Evolutionary conservation across 2,113 vertebrate species (phyloP), one percentile per base, ranked within the genome.

Genomic region (Dipodomys ordii): DNA sequence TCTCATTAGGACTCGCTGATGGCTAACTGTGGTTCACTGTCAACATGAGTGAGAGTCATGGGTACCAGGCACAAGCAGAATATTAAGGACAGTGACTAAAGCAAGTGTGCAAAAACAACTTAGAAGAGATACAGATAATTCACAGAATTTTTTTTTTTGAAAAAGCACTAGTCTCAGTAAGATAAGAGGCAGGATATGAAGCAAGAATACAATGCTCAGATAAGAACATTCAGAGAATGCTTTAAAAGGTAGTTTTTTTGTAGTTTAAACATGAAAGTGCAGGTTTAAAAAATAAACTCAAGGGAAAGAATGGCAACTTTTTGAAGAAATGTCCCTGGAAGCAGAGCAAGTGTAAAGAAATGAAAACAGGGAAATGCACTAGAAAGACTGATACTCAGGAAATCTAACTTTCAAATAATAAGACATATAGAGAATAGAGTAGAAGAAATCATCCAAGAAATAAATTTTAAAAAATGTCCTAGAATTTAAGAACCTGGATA

Each of bases 321-420:
- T 27, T 65, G 7, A 91, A 87, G 72, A 94, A 81, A 77, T 11
- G 71, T 10, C 46, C 46, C n/a, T 72, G 57, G 49, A 91, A 95
- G 93, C 5, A 87, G 3, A 83, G 20, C 7, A 72, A 81, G 76
- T 8, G 79, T 32, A 81, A 93, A 92, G 11, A 35, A 68, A 83
- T 32, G 32, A 32, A 92, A 93, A 57, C 15, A 92, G 9, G 32
- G 68, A 32, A 74, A 80, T 13, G 35, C 15, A 53, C 25, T n/a
- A 30, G 3, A 65, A 72, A 81, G 62, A 39, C 12, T 57, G 10
- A 79, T 49, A 82, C 74, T 1, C 15, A 65, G 32, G 2, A 80
- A 53, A 57, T 53, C 60, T 67, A 73, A 32, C 3, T 44, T 57
- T 11, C 13, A 35, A 76, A 65, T 64, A 64, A 69, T 22, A 78